Evolutionary conservation across 2,113 vertebrate genomes (phyloP).

Genomic region (Osmerus eperlanus): DNA sequence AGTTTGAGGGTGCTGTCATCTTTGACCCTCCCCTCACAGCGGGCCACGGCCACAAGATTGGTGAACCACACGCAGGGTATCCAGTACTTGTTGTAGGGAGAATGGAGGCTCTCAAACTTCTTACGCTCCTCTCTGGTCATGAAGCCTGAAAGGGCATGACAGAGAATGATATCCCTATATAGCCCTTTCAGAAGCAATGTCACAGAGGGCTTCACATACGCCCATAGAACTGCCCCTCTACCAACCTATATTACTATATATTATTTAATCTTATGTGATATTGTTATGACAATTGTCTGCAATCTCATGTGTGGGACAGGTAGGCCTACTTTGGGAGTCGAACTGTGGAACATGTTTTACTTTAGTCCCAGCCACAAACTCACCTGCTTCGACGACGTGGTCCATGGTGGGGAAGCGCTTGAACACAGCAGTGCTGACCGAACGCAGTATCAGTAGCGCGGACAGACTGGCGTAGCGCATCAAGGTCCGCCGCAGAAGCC

Average conservation of each 20-base stretch:
- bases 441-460: conserved; percentile 85
- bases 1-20: conserved; percentile 87
- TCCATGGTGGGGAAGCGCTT: conserved; percentile 92
- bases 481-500: conserved; percentile 84
- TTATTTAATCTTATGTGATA: too few relatives aligned
- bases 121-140: conserved; percentile 90
- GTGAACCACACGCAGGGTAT: conserved; percentile 92
- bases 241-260: too few relatives aligned
- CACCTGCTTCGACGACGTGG: conserved; percentile 91
- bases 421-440: conserved; percentile 87
- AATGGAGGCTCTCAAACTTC: conserved; percentile 85
- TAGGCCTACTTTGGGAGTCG: too few relatives aligned
- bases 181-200: too few relatives aligned
- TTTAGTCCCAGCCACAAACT: conserved; percentile 15
- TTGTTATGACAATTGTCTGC: too few relatives aligned
- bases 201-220: too few relatives aligned
- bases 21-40: conserved; percentile 82
- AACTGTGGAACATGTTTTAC: too few relatives aligned
- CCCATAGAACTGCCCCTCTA: too few relatives aligned
- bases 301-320: too few relatives aligned
- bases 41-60: conserved; percentile 82
- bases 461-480: conserved; percentile 89
- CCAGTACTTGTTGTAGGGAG: conserved; percentile 93
- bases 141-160: conserved; percentile 73
- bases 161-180: background rate